These are phyloP conservation scores for Lophius americanus DNA, from an alignment of 2,797 vertebrate genomes.

Conservation along the genomic window DNA sequence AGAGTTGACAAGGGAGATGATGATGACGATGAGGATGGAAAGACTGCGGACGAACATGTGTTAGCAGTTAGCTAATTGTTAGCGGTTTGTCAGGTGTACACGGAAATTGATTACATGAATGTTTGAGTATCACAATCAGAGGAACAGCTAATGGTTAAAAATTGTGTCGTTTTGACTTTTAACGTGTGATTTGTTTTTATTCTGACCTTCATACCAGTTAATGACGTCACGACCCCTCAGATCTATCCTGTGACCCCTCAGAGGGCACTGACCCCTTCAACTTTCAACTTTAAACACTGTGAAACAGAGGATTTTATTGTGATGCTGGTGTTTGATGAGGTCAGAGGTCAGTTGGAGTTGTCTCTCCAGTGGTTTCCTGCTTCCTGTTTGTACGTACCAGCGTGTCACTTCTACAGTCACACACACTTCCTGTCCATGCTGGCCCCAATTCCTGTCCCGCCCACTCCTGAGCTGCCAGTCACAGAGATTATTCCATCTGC, in stretches of 20 bases:
- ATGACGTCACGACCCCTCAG: background rate
- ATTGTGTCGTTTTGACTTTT: too few relatives aligned
- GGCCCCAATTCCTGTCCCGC: constrained; percentile 43
- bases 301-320: background rate
- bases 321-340: constrained; percentile 43
- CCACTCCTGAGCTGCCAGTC: constrained; percentile 43
- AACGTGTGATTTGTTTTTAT: too few relatives aligned
- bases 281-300: background rate
- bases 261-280: background rate
- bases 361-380: constrained; percentile 62
- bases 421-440: constrained; percentile 46
- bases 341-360: constrained; percentile 44
- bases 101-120: too few relatives aligned
- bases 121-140: too few relatives aligned
- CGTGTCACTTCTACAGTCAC: constrained; percentile 31
- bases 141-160: too few relatives aligned
- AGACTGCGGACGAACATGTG: too few relatives aligned
- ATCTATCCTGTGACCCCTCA: background rate
- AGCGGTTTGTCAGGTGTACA: too few relatives aligned
- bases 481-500: background rate
- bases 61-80: too few relatives aligned
- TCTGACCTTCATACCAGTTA: background rate
- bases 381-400: constrained; percentile 64
- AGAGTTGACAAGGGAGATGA: too few relatives aligned
- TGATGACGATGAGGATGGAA: too few relatives aligned